phyloP scores from a whole-genome alignment of 2,888 invertebrate species.

The Muscina levida region DNA sequence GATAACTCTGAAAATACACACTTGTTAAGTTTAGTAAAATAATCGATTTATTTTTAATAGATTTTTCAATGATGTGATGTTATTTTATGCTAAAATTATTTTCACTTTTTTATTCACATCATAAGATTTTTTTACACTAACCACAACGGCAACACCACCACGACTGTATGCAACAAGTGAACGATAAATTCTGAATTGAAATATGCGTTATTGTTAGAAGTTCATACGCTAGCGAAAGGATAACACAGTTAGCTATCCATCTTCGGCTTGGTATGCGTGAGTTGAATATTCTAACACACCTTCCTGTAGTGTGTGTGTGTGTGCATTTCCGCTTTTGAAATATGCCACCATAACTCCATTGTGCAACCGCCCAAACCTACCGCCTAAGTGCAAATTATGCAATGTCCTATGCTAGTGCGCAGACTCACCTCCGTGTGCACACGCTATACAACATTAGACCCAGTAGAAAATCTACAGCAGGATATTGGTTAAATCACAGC shows the following conservation, averaged over 20 bases:
- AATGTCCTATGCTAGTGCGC: slow-evolving; percentile 67
- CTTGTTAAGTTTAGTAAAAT: background rate
- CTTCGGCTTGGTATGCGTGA: no score
- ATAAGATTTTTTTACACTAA: background rate
- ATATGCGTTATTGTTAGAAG: no score
- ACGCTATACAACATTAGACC: slow-evolving; percentile 53
- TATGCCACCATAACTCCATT: slow-evolving; percentile 21
- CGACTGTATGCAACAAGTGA: slow-evolving; percentile 76
- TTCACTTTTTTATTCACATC: background rate
- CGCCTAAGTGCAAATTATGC: slow-evolving; percentile 69
- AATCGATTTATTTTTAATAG: no score
- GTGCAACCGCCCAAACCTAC: slow-evolving; percentile 40
- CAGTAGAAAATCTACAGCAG: slow-evolving; percentile 60
- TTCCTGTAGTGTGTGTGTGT: slow-evolving; percentile 31
- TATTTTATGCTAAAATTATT: background rate
- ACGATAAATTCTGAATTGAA: slow-evolving; percentile 70
- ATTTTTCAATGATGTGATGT: background rate
- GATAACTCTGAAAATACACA: background rate
- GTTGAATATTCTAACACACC: no score
- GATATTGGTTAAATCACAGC: slow-evolving; percentile 57
- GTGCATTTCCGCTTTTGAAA: slow-evolving; percentile 48
- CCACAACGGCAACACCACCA: slow-evolving; percentile 53
- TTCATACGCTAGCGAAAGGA: no score
- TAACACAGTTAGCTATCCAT: background rate
- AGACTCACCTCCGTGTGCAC: slow-evolving; percentile 67